Conservation (phyloP, 2,113 vertebrate species). For the Sardina pilchardus region DNA sequence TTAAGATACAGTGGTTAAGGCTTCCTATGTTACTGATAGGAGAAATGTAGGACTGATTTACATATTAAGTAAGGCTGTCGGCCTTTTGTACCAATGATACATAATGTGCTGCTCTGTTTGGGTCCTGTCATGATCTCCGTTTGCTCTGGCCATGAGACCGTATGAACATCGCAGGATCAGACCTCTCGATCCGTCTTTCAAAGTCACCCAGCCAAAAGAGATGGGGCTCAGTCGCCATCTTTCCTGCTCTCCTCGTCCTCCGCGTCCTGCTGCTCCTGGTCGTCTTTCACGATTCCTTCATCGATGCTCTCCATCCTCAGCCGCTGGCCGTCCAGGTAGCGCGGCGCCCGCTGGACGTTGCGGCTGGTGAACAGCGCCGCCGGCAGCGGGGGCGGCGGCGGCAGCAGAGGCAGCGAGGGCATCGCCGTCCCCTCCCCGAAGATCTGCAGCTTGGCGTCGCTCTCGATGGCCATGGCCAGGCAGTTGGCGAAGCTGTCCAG, state of each 20-base stretch:
- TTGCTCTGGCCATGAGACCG: neutral
- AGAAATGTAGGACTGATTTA: constrained; percentile 5
- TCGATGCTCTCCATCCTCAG: constrained; percentile 92
- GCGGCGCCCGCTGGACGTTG: constrained; percentile 64
- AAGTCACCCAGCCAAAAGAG: neutral
- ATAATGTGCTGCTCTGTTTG: neutral
- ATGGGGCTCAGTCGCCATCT: constrained; percentile 28
- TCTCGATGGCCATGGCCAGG: constrained; percentile 90
- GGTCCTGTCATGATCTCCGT: neutral
- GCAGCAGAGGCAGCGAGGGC: too few relatives aligned
- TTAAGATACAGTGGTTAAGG: constrained; percentile 60
- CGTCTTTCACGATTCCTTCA: constrained; percentile 83
- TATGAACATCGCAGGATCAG: neutral
- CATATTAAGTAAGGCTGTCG: neutral
- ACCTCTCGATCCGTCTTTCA: neutral
- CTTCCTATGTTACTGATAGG: constrained; percentile 49
- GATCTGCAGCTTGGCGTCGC: constrained; percentile 88
- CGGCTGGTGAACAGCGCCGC: constrained; percentile 67
- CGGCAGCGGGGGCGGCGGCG: constrained; percentile 47
- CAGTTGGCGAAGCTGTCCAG: constrained; percentile 88
- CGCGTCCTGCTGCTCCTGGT: constrained; percentile 59
- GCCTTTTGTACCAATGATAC: neutral
- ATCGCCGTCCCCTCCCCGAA: constrained; percentile 80
- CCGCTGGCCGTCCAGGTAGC: constrained; percentile 79
- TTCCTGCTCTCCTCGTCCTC: constrained; percentile 57